phyloP scores from a whole-genome alignment of 2,797 vertebrate species.

The Aeoliscus strigatus region DNA sequence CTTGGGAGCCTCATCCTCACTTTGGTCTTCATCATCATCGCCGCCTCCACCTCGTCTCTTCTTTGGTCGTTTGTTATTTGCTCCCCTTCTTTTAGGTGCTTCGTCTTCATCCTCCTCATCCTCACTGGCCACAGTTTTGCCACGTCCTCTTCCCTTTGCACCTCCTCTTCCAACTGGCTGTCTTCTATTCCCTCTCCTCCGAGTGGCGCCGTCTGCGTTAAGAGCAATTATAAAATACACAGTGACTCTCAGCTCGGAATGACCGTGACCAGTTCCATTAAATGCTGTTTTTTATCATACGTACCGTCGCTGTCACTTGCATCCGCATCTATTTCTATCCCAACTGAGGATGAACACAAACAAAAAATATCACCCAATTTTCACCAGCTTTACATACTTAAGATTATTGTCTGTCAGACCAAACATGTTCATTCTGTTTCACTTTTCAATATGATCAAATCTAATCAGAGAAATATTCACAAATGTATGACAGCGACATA shows the following conservation, averaged over 20 bases:
- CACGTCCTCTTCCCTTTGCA: conserved; percentile 42
- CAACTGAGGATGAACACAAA: conserved; percentile 66
- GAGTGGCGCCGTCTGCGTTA: conserved; percentile 20
- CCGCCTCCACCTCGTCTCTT: conserved; percentile 47
- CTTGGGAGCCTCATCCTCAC: conserved; percentile 59
- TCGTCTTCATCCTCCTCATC: conserved; percentile 65
- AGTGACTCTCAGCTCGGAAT: neutral
- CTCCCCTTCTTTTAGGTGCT: conserved; percentile 48
- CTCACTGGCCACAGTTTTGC: conserved; percentile 61
- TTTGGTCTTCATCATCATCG: conserved; percentile 58
- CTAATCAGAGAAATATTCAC: no score
- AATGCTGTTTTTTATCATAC: conserved; percentile 25
- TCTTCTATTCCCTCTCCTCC: conserved; percentile 44
- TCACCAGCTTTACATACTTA: no score
- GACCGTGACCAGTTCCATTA: neutral
- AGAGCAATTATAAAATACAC: conserved; percentile 1
- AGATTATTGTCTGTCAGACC: no score
- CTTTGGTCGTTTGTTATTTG: conserved; percentile 56
- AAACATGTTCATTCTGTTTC: neutral
- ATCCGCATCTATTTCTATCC: conserved; percentile 81
- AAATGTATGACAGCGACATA: no score
- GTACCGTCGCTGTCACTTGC: conserved; percentile 81
- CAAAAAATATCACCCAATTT: no score
- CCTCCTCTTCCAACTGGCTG: conserved; percentile 58
- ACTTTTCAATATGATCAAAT: no score